These are phyloP conservation scores for Plutomurus gul DNA, from an alignment of 1,140 invertebrate species.

Conservation along the genomic window DNA sequence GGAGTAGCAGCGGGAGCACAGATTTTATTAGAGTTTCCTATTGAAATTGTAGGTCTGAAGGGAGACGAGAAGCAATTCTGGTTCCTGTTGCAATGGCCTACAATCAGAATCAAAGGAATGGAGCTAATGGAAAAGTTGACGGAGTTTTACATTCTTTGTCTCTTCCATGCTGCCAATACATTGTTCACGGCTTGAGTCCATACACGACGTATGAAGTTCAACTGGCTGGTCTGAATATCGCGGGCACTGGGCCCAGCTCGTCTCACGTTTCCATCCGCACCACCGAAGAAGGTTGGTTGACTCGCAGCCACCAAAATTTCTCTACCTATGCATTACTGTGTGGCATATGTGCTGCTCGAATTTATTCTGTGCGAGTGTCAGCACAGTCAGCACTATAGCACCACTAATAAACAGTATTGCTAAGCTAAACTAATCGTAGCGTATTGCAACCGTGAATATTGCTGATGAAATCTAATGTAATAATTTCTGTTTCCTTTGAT, in stretches of 20 bases:
- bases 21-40: neutral
- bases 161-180: slow-evolving; percentile 38
- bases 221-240: slow-evolving; percentile 37
- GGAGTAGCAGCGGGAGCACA: neutral
- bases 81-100: slow-evolving; percentile 20
- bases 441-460: too few relatives aligned
- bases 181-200: slow-evolving; percentile 21
- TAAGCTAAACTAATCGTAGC: too few relatives aligned
- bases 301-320: neutral
- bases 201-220: slow-evolving; percentile 40
- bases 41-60: slow-evolving; percentile 28
- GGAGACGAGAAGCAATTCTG: slow-evolving; percentile 14
- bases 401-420: too few relatives aligned
- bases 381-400: too few relatives aligned
- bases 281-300: slow-evolving; percentile 38
- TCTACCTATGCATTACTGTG: too few relatives aligned
- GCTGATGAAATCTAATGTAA: too few relatives aligned
- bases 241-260: slow-evolving; percentile 42
- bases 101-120: slow-evolving; percentile 11
- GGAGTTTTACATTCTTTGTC: neutral
- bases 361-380: too few relatives aligned
- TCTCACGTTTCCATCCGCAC: slow-evolving; percentile 28
- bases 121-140: neutral
- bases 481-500: neutral
- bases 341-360: too few relatives aligned